Conservation (phyloP, 2,113 vertebrate species). For the Equus przewalskii region DNA sequence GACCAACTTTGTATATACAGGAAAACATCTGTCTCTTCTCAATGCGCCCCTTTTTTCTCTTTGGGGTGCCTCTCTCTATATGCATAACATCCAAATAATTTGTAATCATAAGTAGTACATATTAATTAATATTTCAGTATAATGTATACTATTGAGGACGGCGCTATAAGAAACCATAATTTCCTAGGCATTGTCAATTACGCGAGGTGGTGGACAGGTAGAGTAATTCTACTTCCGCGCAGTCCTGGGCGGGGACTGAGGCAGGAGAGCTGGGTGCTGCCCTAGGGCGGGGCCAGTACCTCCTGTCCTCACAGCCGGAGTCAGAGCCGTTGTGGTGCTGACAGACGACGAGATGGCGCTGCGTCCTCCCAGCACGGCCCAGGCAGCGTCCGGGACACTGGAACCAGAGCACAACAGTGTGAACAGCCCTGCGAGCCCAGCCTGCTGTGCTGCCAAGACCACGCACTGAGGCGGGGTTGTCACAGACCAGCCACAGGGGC, state of each 20-base stretch:
- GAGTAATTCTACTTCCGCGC: rapidly evolving
- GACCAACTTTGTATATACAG: not conserved
- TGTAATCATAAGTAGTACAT: not conserved
- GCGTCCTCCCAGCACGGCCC: slow-evolving; percentile 83
- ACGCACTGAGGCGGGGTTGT: rapidly evolving
- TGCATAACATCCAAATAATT: not conserved
- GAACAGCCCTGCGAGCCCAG: not conserved
- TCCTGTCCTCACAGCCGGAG: slow-evolving; percentile 88
- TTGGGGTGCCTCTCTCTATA: not conserved
- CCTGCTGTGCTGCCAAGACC: not conserved
- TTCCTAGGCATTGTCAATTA: not conserved
- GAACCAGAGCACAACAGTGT: slow-evolving; percentile 39
- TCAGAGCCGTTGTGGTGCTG: slow-evolving; percentile 87
- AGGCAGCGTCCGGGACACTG: slow-evolving; percentile 92
- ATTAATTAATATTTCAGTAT: not conserved
- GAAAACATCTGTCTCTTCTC: not conserved
- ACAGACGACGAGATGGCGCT: slow-evolving; percentile 88
- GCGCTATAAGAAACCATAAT: not conserved
- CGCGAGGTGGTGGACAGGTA: not conserved
- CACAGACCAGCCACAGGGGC: not conserved
- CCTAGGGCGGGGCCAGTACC: slow-evolving; percentile 84
- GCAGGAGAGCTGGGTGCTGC: too few species aligned
- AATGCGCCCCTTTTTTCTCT: too few species aligned
- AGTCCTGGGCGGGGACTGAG: not conserved
- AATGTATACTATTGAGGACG: rapidly evolving